Evolutionary conservation across 2,113 vertebrate species (phyloP), one percentile per base, ranked within the genome.

Genomic region (Xyrauchen texanus): DNA sequence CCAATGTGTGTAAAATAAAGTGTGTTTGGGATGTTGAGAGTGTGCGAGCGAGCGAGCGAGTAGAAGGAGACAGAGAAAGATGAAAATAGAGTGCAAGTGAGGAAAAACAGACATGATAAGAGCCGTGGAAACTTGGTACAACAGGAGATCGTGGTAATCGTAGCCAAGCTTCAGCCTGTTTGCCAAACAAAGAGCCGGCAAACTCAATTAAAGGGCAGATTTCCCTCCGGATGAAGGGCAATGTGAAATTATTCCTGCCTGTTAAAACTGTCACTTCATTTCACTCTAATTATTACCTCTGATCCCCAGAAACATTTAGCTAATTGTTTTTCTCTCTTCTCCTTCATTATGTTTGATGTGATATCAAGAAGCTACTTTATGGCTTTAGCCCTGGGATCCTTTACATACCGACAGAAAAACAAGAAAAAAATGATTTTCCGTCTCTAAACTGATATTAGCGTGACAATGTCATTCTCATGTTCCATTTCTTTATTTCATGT

Each of bases 241-340:
- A 90, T 87, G 86, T 90, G 87, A 91, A 90, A 91, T 89, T 80
- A 90, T 87, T 88, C 90, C 85, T 89, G 90, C 89, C 88, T 89
- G 86, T 92, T 92, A 92, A 92, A 91, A 86, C 89, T 92, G 90
- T 88, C 85, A 92, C 88, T 92, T 92, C 88, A 93, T 91, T 92
- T 90, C 86, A 88, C 85, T 90, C 86, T 90, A 90, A 93, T 92
- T 89, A 91, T 93, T 90, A 87, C 85, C 90, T 89, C 87, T 91
- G 90, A 92, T 91, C 91, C 86, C 82, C 57, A 81, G 87, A 88
- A 91, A 88, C 91, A 77, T 73, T 57, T 73, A 85, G 90, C 86
- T 92, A 91, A 91, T 92, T 91, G 88, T 92, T 89, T 91, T 85
- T 85, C 81, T 70, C 67, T 58, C 80, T 74, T 77, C 81, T 71